These are phyloP conservation scores for Neolamprologus longior DNA, from an alignment of 2,113 vertebrate species.

Conservation along the genomic window DNA sequence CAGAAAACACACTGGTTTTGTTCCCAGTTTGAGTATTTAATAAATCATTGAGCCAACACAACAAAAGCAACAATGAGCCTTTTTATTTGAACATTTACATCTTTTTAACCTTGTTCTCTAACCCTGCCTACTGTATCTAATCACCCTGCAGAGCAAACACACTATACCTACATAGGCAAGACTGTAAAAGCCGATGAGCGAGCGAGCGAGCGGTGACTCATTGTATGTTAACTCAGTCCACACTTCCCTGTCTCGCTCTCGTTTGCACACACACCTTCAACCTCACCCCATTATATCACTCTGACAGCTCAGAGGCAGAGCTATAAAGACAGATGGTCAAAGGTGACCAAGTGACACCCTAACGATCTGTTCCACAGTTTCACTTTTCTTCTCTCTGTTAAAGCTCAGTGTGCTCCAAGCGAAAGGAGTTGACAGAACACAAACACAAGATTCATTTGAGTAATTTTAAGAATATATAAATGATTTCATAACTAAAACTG, in stretches of 20 bases:
- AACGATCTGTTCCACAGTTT: constrained; percentile 16
- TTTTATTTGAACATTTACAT: constrained; percentile 2
- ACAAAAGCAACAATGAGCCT: neutral
- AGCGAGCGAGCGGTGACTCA: constrained; percentile 26
- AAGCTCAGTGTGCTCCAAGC: neutral
- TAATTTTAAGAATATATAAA: neutral
- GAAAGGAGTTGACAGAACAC: neutral
- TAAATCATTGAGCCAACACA: neutral
- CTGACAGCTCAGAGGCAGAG: constrained; percentile 10
- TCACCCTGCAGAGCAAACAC: constrained; percentile 37
- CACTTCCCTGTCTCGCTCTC: neutral
- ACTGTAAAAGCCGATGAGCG: constrained; percentile 3
- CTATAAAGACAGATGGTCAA: constrained; percentile 42
- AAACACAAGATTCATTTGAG: neutral
- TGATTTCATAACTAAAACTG: neutral
- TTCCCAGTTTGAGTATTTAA: neutral
- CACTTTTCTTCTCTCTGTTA: neutral
- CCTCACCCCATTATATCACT: constrained; percentile 37
- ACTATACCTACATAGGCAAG: neutral
- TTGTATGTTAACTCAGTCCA: neutral
- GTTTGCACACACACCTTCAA: neutral
- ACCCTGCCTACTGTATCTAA: constrained; percentile 8
- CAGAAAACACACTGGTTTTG: neutral
- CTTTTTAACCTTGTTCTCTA: neutral
- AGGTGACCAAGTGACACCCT: constrained; percentile 24